Percentiles rank a stretch among this genome's conserved stretches.
Evolutionary conservation across 2,888 invertebrate species (phyloP).

Genomic region (Maniola hyperantus): DNA sequence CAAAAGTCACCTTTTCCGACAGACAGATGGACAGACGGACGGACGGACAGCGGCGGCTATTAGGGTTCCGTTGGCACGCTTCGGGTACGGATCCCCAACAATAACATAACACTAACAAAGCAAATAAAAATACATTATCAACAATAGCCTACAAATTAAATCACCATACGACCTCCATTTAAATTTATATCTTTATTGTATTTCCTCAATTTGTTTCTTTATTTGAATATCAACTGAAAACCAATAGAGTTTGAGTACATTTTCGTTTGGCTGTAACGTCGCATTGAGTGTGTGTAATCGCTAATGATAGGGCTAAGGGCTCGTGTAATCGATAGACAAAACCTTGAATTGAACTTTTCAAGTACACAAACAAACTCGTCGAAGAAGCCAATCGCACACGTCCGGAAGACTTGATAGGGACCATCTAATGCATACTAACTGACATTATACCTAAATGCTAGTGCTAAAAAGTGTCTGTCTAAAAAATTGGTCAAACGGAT

Average conservation of each 20-base stretch:
- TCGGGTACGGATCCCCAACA: no score
- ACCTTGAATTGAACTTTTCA: slow-evolving; percentile 1
- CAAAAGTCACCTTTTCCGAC: no score
- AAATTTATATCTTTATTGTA: slow-evolving; percentile 41
- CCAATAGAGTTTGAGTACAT: slow-evolving; percentile 18
- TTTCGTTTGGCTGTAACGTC: slow-evolving; percentile 35
- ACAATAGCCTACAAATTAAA: slow-evolving; percentile 40
- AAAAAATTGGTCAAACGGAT: no score
- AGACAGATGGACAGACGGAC: no score
- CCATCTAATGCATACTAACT: no score
- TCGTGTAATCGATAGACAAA: slow-evolving; percentile 43
- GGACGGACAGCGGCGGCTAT: no score
- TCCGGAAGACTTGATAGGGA: no score
- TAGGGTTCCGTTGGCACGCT: no score
- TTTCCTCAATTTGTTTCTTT: slow-evolving; percentile 40
- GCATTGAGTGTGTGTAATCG: slow-evolving; percentile 45
- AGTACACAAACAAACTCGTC: slow-evolving; percentile 8
- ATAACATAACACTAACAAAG: slow-evolving; percentile 6
- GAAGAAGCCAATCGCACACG: no score
- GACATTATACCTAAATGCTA: no score
- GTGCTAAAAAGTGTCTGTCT: no score
- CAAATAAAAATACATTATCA: slow-evolving; percentile 26
- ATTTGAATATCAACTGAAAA: slow-evolving; percentile 33
- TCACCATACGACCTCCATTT: slow-evolving; percentile 44
- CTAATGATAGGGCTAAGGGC: slow-evolving; percentile 44